Base-by-base conservation (phyloP, 2,797 vertebrate genomes). In the Pyrrhura leucotis region DNA sequence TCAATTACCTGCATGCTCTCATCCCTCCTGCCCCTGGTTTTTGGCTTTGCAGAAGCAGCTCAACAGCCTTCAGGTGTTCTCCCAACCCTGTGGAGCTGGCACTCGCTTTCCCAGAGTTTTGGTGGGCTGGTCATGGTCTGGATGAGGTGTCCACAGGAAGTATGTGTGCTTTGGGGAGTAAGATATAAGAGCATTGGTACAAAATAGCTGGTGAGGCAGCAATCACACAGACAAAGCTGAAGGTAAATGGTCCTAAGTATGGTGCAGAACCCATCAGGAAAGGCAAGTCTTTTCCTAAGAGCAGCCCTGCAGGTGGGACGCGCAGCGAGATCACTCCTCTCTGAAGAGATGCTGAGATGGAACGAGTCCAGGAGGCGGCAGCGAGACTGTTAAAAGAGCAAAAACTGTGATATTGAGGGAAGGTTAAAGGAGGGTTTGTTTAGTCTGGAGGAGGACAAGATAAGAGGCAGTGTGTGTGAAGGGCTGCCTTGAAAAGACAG, bases 331-430 rank as follows among this genome's bases (percentile, higher is more conserved):
- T 15, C 14, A 23, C 37, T 67, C 44, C 63, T 81, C 23, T 31
- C 69, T 11, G 19, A 68, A 22, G 44, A 73, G 83, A 48, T 14
- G 33, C 15, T 22, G 69, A 42, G 37, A 12, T 12, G 42, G 56
- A 79, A 69, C 0, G 0, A 66, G 25, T 14, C 39, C 0, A 1
- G 67, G 77, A 89, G 66, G 73, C 0, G 0, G 69, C 18, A 3
- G 50, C 1, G 2, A 80, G 42, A 39, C 42, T 51, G 90, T 79
- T 69, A 86, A 65, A 87, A 71, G 40, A 67, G 33, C 3, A 7
- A 44, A 79, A 85, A 54, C 25, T 51, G 2, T 9, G 29, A 63
- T 28, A 48, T 28, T 2, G 0, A 81, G 31, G 48, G 31, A 35
- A 58, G n/a, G 25, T 11, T 48, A 59, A 85, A 81, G 90, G 90